Evolutionary conservation across 2,888 invertebrate species (phyloP).

Genomic region (Ischnus inquisitorius): DNA sequence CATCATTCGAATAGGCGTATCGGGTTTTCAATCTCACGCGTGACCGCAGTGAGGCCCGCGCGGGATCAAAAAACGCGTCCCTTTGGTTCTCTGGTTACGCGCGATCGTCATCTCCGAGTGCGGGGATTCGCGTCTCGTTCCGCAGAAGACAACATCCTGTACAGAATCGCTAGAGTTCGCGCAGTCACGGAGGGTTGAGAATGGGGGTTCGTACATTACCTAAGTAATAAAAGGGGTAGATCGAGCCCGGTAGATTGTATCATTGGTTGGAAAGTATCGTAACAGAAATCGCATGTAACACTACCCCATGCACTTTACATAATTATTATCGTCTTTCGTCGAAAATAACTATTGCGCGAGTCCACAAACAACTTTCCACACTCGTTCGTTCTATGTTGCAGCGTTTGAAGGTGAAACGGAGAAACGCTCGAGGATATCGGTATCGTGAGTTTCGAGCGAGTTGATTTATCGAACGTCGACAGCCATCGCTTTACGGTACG

Average conservation of each 20-base stretch:
- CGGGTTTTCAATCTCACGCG: too few relatives aligned
- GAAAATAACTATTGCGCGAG: constrained; percentile 13
- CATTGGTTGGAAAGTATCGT: constrained; percentile 7
- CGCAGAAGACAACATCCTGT: neutral
- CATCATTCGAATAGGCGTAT: too few relatives aligned
- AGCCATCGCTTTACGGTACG: constrained; percentile 29
- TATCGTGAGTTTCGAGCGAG: constrained; percentile 9
- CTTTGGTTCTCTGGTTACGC: constrained; percentile 12
- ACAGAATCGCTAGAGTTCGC: constrained; percentile 13
- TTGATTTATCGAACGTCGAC: constrained; percentile 35
- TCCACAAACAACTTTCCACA: constrained; percentile 4
- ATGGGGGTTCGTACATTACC: constrained; percentile 12
- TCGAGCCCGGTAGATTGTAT: constrained; percentile 41
- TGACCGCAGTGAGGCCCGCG: too few relatives aligned
- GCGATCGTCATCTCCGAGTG: constrained; percentile 36
- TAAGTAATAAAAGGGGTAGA: constrained; percentile 31
- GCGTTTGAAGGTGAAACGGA: neutral
- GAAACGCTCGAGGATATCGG: constrained; percentile 5
- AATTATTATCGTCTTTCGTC: constrained; percentile 33
- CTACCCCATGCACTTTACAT: constrained; percentile 32
- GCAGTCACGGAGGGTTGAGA: constrained; percentile 25
- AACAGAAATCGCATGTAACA: constrained; percentile 5
- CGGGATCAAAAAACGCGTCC: constrained; percentile 31
- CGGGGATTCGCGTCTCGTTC: constrained; percentile 21
- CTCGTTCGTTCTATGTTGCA: neutral